Percentiles rank a stretch among this genome's conserved stretches.
phyloP scores from a whole-genome alignment of 1,140 invertebrate genomes.

The Drosophila albomicans region DNA sequence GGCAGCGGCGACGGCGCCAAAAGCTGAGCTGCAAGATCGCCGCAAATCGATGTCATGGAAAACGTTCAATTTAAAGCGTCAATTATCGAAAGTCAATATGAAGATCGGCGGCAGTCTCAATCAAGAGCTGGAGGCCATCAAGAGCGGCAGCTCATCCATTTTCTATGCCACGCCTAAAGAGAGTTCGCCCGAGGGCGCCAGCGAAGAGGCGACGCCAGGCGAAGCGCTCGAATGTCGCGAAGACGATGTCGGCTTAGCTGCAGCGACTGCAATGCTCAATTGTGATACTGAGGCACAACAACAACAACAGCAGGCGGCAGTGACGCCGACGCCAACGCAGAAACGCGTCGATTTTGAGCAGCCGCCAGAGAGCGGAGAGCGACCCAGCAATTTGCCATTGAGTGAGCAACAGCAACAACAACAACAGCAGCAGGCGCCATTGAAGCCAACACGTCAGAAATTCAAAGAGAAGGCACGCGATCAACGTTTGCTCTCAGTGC shows the following conservation, averaged over 20 bases:
- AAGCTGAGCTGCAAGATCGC: constrained; percentile 73
- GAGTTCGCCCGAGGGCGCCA: constrained; percentile 68
- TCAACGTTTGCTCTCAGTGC: constrained; percentile 90
- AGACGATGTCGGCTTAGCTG: constrained; percentile 55
- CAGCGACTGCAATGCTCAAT: constrained; percentile 39
- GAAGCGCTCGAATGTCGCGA: constrained; percentile 56
- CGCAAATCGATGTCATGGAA: constrained; percentile 89
- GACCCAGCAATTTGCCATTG: constrained; percentile 73
- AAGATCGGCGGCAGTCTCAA: constrained; percentile 86
- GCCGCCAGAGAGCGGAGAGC: constrained; percentile 59
- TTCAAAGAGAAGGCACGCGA: constrained; percentile 87
- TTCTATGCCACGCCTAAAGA: constrained; percentile 85
- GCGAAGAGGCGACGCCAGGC: constrained; percentile 35
- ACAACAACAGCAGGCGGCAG: constrained; percentile 11
- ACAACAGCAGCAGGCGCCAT: constrained; percentile 77
- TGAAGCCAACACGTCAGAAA: constrained; percentile 87
- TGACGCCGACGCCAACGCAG: constrained; percentile 19
- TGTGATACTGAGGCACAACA: constrained; percentile 41
- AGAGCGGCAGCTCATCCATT: constrained; percentile 83
- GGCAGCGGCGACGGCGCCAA: constrained; percentile 24
- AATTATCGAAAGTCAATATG: constrained; percentile 92
- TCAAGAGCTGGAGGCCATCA: constrained; percentile 86
- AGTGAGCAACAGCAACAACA: constrained; percentile 41
- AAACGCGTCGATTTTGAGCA: constrained; percentile 83
- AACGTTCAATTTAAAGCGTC: constrained; percentile 91